Percentiles rank a stretch among this genome's conserved stretches.
phyloP scores from a whole-genome alignment of 35 echinoderm and acorn worm genomes.

The Holothuria glaberrima region DNA sequence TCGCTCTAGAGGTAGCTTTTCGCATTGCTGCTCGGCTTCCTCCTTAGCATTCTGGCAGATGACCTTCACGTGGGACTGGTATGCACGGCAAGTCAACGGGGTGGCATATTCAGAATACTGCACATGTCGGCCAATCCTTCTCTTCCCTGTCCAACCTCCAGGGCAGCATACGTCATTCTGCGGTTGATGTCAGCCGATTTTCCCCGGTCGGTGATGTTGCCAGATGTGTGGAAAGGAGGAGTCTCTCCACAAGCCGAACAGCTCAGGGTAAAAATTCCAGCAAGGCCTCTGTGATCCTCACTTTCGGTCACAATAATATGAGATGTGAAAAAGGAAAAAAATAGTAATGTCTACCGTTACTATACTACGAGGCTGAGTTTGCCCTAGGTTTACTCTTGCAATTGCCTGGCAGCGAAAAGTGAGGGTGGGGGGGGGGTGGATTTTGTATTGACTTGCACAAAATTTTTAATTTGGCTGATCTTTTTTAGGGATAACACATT shows the following conservation, averaged over 20 bases:
- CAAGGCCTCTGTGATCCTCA: not conserved
- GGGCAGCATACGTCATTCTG: constrained; percentile 3
- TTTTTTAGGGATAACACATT: too few relatives aligned
- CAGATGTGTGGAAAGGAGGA: constrained; percentile 37
- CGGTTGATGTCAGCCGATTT: constrained; percentile 33
- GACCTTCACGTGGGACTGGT: not conserved
- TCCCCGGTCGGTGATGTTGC: constrained; percentile 2
- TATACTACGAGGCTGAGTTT: too few relatives aligned
- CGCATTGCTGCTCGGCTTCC: constrained; percentile 1
- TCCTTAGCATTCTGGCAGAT: constrained; percentile 15
- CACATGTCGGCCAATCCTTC: constrained; percentile 26
- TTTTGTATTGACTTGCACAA: too few relatives aligned
- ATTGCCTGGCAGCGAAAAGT: too few relatives aligned
- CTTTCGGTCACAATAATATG: too few relatives aligned
- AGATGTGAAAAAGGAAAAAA: too few relatives aligned
- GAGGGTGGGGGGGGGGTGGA: too few relatives aligned
- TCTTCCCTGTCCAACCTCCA: not conserved
- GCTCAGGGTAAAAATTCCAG: not conserved
- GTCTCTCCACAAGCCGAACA: constrained; percentile 18
- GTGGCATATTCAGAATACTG: constrained; percentile 17
- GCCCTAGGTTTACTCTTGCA: too few relatives aligned
- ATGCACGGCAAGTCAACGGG: not conserved
- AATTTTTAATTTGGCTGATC: too few relatives aligned
- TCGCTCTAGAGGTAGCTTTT: not conserved
- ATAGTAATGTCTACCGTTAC: too few relatives aligned